Conservation (phyloP, 2,797 vertebrate species). For the Manis crassicaudata region DNA sequence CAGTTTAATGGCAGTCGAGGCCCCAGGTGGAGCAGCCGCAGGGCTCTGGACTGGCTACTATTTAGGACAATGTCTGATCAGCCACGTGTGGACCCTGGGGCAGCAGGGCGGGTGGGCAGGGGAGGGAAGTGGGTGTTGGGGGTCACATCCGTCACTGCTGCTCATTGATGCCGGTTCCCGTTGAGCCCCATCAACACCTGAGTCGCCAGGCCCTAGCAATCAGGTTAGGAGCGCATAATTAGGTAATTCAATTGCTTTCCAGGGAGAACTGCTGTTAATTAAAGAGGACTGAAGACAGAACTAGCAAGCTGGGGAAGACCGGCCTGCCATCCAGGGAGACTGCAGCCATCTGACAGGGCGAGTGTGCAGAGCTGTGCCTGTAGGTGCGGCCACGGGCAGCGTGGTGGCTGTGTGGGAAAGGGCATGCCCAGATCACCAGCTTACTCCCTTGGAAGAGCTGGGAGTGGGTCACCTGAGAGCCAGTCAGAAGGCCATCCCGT, state of each 20-base stretch:
- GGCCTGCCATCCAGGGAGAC: background rate
- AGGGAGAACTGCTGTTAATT: constrained; percentile 71
- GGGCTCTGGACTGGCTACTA: background rate
- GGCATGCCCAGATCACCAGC: background rate
- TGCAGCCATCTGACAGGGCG: background rate
- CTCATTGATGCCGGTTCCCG: background rate
- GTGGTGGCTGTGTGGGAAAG: background rate
- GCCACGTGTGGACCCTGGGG: rapidly evolving
- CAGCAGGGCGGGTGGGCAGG: background rate
- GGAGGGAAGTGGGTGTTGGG: background rate
- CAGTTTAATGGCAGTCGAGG: background rate
- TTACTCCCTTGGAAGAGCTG: background rate
- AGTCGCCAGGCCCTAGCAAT: background rate
- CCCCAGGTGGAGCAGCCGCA: rapidly evolving
- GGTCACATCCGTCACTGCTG: background rate
- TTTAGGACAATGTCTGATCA: background rate
- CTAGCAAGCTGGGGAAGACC: background rate
- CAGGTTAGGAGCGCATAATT: constrained; percentile 63
- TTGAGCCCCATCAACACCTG: constrained; percentile 3
- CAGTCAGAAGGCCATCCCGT: background rate
- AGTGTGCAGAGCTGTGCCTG: rapidly evolving
- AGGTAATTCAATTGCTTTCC: constrained; percentile 72
- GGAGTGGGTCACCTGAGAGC: background rate
- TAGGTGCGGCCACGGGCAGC: background rate
- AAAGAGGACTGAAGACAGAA: constrained; percentile 54